phyloP scores from a whole-genome alignment of 1,140 invertebrate genomes.

The Anagrus nilaparvatae region DNA sequence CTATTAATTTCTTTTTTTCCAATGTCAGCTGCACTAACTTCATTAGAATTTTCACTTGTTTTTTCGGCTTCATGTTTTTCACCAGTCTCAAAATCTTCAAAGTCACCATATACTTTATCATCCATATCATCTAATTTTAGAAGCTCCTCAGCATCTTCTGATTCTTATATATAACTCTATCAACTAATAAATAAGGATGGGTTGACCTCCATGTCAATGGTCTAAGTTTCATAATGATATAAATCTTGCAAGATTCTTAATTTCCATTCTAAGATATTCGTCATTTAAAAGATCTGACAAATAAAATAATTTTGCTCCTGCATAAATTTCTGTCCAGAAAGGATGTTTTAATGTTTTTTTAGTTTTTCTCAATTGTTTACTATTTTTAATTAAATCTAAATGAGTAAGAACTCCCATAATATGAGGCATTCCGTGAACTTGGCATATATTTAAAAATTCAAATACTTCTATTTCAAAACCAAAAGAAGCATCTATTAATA shows the following conservation, averaged over 20 bases:
- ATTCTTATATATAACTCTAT: slow-evolving; percentile 86
- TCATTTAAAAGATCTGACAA: slow-evolving; percentile 83
- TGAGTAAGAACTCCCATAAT: slow-evolving; percentile 98
- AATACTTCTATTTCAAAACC: slow-evolving; percentile 99
- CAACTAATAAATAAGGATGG: slow-evolving; percentile 88
- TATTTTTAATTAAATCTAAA: slow-evolving; percentile 87
- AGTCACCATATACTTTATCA: slow-evolving; percentile 85
- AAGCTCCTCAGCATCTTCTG: slow-evolving; percentile 82
- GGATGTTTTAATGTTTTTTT: slow-evolving; percentile 96
- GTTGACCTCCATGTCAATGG: slow-evolving; percentile 83
- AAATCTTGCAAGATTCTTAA: slow-evolving; percentile 93
- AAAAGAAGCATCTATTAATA: slow-evolving; percentile 94
- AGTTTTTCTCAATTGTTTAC: slow-evolving; percentile 73
- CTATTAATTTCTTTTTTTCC: slow-evolving; percentile 55
- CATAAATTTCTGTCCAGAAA: slow-evolving; percentile 98
- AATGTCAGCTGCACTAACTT: slow-evolving; percentile 28
- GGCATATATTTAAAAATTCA: slow-evolving; percentile 98
- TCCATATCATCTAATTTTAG: slow-evolving; percentile 74
- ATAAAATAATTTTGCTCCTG: slow-evolving; percentile 96
- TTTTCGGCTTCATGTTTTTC: slow-evolving; percentile 46
- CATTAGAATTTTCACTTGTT: slow-evolving; percentile 23
- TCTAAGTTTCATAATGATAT: slow-evolving; percentile 96
- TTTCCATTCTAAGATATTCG: slow-evolving; percentile 84
- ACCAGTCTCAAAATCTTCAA: slow-evolving; percentile 90
- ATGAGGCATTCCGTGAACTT: slow-evolving; percentile 95